Percentiles rank a stretch among this genome's conserved stretches.
These are phyloP conservation scores for Microcebus tavaratra DNA, from an alignment of 2,113 vertebrate species.

Conservation along the genomic window DNA sequence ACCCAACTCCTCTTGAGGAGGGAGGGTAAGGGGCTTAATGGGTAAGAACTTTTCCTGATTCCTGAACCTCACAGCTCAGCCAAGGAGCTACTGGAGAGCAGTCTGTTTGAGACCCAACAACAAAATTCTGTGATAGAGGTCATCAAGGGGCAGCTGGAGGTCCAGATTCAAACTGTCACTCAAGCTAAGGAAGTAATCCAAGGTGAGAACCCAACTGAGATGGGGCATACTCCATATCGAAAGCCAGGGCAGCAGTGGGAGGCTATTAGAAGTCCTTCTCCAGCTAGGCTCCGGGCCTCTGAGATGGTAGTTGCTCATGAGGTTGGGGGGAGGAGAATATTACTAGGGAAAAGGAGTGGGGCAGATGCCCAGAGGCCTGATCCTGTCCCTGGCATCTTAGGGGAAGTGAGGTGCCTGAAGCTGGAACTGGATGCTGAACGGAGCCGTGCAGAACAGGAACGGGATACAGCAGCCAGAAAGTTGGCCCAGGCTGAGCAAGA, in stretches of 20 bases:
- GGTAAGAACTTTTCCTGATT: conserved; percentile 40
- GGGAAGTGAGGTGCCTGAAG: conserved; percentile 87
- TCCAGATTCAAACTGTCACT: conserved; percentile 84
- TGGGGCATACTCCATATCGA: no score
- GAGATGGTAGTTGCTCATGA: background rate
- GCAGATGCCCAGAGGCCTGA: background rate
- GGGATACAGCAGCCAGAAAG: conserved; percentile 54
- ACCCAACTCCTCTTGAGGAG: background rate
- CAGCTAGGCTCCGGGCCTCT: background rate
- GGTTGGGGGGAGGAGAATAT: background rate
- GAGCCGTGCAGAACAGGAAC: conserved; percentile 70
- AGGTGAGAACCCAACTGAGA: conserved; percentile 81
- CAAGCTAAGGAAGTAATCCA: conserved; percentile 88
- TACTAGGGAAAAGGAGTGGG: background rate
- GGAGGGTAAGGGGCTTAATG: background rate
- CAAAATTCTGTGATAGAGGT: conserved; percentile 85
- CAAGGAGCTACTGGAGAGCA: conserved; percentile 85
- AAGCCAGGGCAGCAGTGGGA: background rate
- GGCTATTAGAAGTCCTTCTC: background rate
- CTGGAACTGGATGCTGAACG: conserved; percentile 84
- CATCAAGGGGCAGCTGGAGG: conserved; percentile 83
- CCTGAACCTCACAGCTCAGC: conserved; percentile 80
- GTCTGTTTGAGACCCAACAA: conserved; percentile 86
- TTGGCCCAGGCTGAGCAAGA: conserved; percentile 68
- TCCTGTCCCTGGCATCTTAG: conserved; percentile 71